Base-by-base conservation (phyloP, 2,113 vertebrate genomes). In the Microcebus griseorufus region DNA sequence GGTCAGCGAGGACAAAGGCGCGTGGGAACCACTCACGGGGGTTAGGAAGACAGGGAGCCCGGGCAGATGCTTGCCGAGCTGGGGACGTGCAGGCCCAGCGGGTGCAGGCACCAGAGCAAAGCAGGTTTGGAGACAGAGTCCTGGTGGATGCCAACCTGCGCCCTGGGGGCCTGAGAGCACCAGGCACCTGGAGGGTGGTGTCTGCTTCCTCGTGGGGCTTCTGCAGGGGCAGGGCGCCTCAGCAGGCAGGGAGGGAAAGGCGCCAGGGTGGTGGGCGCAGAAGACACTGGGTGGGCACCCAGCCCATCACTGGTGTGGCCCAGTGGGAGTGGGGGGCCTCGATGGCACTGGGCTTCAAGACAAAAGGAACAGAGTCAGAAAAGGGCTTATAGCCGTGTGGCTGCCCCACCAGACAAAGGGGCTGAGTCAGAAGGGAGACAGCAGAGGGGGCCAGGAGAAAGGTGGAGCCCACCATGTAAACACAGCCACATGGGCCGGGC, bases 381-480 rank as follows among this genome's bases (percentile, higher is more conserved):
- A 70, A 32, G 6, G 3, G n/a, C 51, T 32, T 27, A 48, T 27
- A 45, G 62, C 12, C 37, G 9, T 14, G 48, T 4, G 22, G 37
- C 42, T 23, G 70, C 20, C 65, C 29, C 6, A 64, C n/a, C 5
- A 1, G 37, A 23, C 70, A 51, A 69, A 27, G 7, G 17, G 10
- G 6, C 0, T n/a, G 16, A 51, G 4, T 37, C 3, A 25, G 18
- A 76, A 70, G 9, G 22, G 1, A 22, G 79, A 29, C 1, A 2
- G 34, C 39, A 58, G 55, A 58, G 6, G 48, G 70, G 32, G 58
- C 6, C 53, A 76, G 53, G 64, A 37, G 12, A 32, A 72, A 69
- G 64, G 0, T 20, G 16, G 53, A 37, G 20, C 23, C 42, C 16
- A 17, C 32, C 9, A 34, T 6, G 4, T 9, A 58, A 48, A 55